Evolutionary conservation across 2,113 vertebrate species (phyloP).

Genomic region (Pycnonotus jocosus): DNA sequence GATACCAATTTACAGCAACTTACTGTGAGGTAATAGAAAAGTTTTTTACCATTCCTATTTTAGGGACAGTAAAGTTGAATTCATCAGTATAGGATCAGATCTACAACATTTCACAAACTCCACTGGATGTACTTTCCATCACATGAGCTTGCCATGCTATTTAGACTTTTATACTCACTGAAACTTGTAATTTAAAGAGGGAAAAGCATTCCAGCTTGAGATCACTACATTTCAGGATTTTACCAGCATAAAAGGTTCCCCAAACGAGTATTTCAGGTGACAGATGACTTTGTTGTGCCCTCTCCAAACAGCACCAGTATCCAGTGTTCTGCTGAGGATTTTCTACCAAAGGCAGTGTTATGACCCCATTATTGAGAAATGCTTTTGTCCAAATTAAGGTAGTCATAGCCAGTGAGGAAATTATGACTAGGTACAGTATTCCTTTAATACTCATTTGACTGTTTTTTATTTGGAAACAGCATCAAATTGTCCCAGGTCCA

Average conservation of each 20-base stretch:
- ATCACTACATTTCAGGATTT: neutral
- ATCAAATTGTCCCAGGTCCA: neutral
- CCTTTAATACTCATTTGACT: neutral
- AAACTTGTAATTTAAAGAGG: neutral
- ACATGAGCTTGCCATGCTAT: neutral
- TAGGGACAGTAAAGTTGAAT: neutral
- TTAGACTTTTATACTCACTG: neutral
- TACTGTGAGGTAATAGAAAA: neutral
- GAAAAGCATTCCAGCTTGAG: neutral
- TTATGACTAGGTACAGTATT: neutral
- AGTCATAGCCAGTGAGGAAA: constrained; percentile 19
- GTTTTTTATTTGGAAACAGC: constrained; percentile 24
- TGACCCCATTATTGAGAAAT: neutral
- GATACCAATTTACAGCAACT: neutral
- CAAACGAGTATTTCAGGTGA: constrained; percentile 1
- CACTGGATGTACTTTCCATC: neutral
- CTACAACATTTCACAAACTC: neutral
- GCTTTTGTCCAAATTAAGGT: neutral
- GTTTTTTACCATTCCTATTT: neutral
- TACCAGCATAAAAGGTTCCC: neutral
- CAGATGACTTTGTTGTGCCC: neutral
- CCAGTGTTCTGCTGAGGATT: neutral
- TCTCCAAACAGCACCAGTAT: neutral
- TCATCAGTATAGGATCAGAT: neutral
- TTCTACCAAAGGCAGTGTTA: neutral